These are phyloP conservation scores for Hybognathus amarus DNA, from an alignment of 2,797 vertebrate genomes.

Conservation along the genomic window DNA sequence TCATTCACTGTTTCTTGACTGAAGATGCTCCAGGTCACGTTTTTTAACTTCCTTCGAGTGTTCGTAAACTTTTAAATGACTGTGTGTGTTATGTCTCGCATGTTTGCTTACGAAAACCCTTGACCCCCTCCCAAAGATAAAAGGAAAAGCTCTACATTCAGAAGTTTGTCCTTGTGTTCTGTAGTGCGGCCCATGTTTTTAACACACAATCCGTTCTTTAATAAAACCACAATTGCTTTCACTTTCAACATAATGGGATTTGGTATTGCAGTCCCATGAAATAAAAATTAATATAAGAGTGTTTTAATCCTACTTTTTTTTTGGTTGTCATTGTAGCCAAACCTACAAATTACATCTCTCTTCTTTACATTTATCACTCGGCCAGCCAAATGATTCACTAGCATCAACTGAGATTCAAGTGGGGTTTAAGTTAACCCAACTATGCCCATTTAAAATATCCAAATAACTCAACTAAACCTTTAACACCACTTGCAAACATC, in stretches of 20 bases:
- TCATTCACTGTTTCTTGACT: constrained; percentile 37
- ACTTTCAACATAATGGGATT: constrained; percentile 23
- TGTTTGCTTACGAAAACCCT: constrained; percentile 3
- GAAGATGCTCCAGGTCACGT: constrained; percentile 35
- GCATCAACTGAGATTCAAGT: constrained; percentile 57
- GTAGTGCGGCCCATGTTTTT: constrained; percentile 19
- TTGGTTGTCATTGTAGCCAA: constrained; percentile 67
- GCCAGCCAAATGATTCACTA: constrained; percentile 78
- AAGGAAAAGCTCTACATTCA: constrained; percentile 48
- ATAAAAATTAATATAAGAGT: constrained; percentile 47
- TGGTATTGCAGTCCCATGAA: constrained; percentile 39
- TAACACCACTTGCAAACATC: constrained; percentile 44
- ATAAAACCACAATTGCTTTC: constrained; percentile 19
- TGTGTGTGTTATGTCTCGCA: constrained; percentile 1
- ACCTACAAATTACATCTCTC: constrained; percentile 51
- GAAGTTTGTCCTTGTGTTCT: constrained; percentile 43
- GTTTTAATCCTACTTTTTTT: constrained; percentile 56
- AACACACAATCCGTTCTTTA: constrained; percentile 38
- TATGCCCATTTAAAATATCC: constrained; percentile 49
- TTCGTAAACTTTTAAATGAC: neutral
- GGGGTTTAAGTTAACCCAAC: constrained; percentile 50
- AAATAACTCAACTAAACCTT: constrained; percentile 38
- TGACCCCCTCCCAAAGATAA: neutral
- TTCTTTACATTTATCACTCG: constrained; percentile 72
- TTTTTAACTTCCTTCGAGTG: constrained; percentile 30